These are phyloP conservation scores for Iguana delicatissima DNA, from an alignment of 2,797 vertebrate genomes.

Conservation along the genomic window DNA sequence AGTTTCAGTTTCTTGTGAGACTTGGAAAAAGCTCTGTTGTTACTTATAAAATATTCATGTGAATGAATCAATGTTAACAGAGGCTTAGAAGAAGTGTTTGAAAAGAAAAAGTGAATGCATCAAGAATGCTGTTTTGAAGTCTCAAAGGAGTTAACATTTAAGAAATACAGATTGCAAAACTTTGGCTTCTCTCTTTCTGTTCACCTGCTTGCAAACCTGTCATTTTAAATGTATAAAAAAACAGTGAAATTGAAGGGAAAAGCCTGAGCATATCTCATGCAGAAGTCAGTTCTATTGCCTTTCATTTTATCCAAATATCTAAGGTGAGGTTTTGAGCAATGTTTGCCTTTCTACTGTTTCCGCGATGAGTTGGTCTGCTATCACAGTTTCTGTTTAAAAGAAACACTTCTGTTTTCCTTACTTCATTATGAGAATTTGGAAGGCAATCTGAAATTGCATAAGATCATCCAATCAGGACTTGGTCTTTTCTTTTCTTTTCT, in stretches of 20 bases:
- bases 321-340: neutral
- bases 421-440: conserved; percentile 2
- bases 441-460: neutral
- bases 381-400: neutral
- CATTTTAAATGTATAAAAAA: neutral
- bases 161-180: neutral
- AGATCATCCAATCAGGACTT: neutral
- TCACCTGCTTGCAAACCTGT: neutral
- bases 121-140: conserved; percentile 32
- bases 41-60: conserved; percentile 57
- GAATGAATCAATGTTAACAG: conserved; percentile 17
- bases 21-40: conserved; percentile 31
- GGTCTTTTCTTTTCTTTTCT: neutral
- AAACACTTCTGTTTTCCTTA: neutral
- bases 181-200: neutral
- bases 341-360: neutral
- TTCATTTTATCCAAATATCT: neutral
- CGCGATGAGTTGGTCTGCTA: neutral
- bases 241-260: neutral
- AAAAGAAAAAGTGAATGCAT: neutral
- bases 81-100: conserved; percentile 7
- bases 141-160: conserved; percentile 24
- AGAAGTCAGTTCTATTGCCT: neutral
- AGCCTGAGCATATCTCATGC: neutral
- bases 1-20: neutral